phyloP scores from a whole-genome alignment of 2,113 vertebrate genomes.

The Peromyscus polionotus region DNA sequence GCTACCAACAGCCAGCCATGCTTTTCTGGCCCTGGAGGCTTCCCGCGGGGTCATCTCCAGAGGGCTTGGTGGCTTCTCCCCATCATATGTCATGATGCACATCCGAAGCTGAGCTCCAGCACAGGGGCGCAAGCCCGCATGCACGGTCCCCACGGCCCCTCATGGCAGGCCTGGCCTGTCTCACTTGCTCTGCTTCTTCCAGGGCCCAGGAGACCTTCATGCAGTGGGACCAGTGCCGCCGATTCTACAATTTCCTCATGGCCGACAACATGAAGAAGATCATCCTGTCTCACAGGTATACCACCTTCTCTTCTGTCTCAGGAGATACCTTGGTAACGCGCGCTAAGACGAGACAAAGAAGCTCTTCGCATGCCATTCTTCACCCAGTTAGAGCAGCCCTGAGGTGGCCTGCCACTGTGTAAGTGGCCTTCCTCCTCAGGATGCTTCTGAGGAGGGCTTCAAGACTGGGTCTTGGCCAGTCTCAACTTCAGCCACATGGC shows the following conservation, averaged over 20 bases:
- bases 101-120: neutral
- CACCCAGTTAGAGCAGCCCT: neutral
- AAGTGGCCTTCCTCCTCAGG: neutral
- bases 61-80: fast-evolving
- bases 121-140: fast-evolving
- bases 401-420: neutral
- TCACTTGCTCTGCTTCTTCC: conserved; percentile 29
- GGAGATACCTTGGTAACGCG: neutral
- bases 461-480: neutral
- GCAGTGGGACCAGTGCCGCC: conserved; percentile 98
- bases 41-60: neutral
- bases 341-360: neutral
- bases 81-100: neutral
- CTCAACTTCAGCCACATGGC: neutral
- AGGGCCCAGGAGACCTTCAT: conserved; percentile 99
- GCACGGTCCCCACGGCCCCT: fast-evolving
- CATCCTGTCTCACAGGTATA: conserved; percentile 97
- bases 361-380: too few relatives aligned
- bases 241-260: conserved; percentile 99
- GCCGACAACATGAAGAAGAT: conserved; percentile 99
- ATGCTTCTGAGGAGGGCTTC: neutral
- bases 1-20: neutral
- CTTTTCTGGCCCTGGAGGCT: neutral
- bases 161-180: fast-evolving
- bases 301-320: neutral